Percentiles rank a stretch among this genome's conserved stretches.
These are phyloP conservation scores for Emys orbicularis DNA, from an alignment of 2,797 vertebrate species.

Conservation along the genomic window DNA sequence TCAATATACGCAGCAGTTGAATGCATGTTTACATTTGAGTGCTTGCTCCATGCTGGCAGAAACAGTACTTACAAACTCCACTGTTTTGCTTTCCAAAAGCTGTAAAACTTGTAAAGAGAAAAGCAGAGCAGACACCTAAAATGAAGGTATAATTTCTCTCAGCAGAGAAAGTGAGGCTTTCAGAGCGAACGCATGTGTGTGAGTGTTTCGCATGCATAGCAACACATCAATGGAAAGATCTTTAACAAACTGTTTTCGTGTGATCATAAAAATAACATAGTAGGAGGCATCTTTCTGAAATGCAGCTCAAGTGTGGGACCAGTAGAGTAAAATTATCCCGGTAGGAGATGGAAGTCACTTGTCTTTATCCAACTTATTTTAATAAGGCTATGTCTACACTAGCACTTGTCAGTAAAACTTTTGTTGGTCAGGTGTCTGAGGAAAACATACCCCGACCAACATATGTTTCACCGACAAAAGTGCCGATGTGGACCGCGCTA, in stretches of 20 bases:
- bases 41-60: background rate
- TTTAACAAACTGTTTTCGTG: rapidly evolving
- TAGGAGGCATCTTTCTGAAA: background rate
- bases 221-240: rapidly evolving
- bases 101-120: background rate
- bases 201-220: rapidly evolving
- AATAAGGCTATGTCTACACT: background rate
- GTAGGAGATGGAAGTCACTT: background rate
- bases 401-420: too few relatives aligned
- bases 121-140: rapidly evolving
- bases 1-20: rapidly evolving
- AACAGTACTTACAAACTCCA: rapidly evolving
- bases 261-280: rapidly evolving
- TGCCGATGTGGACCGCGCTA: too few relatives aligned
- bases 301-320: rapidly evolving
- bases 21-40: background rate
- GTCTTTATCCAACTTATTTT: background rate
- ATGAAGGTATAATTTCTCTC: rapidly evolving
- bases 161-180: background rate
- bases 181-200: rapidly evolving
- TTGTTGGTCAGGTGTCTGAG: too few relatives aligned
- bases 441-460: too few relatives aligned
- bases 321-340: rapidly evolving
- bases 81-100: background rate
- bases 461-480: too few relatives aligned